Evolutionary conservation across 2,797 vertebrate genomes (phyloP), one percentile per base, ranked within the genome.

Genomic region (Dipus sagitta): DNA sequence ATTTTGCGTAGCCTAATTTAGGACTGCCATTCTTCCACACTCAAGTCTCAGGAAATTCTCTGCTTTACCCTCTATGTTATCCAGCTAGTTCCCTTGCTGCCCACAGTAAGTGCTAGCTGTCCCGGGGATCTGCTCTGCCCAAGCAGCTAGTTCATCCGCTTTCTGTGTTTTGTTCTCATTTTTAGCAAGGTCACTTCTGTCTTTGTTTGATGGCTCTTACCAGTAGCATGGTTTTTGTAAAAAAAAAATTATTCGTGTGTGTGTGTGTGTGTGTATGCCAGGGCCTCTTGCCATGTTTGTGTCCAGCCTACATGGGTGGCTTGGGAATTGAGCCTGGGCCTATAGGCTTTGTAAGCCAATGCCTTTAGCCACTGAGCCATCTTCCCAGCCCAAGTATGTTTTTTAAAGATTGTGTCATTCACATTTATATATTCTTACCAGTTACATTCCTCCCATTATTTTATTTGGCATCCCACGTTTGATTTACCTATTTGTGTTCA

Each of bases 101-200:
- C 42, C 32, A 23, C 34, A 68, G 52, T 30, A 52, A 62, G 26
- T 64, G 20, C 42, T 38, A 15, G 21, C n/a, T 81, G n/a, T 47
- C 58, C 74, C 47, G 13, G 26, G 62, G 26, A 18, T 92, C 28
- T 86, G 6, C 30, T 78, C 64, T 84, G 86, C 38, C 30, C 30
- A 82, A 82, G 47, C 26, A 75, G 5, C 38, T 70, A 67, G 30
- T 10, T 75, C 14, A 42, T 80, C 18, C 9, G 9, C 1, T 24
- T 84, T 74, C 85, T 84, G 52, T 71, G 79, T 47, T 78, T 86
- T 89, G 5, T 64, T 75, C 74, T 92, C 24, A 91, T 38, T 86
- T 86, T 88, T 68, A 70, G 17, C 71, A 76, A 82, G 62, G 72
- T 88, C 72, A 83, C 76, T 13, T 28, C 26, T 79, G 64, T 20